Percentiles rank a stretch among this genome's conserved stretches.
Evolutionary conservation across 2,888 invertebrate species (phyloP).

Genomic region (Leptarthrus brevirostris): DNA sequence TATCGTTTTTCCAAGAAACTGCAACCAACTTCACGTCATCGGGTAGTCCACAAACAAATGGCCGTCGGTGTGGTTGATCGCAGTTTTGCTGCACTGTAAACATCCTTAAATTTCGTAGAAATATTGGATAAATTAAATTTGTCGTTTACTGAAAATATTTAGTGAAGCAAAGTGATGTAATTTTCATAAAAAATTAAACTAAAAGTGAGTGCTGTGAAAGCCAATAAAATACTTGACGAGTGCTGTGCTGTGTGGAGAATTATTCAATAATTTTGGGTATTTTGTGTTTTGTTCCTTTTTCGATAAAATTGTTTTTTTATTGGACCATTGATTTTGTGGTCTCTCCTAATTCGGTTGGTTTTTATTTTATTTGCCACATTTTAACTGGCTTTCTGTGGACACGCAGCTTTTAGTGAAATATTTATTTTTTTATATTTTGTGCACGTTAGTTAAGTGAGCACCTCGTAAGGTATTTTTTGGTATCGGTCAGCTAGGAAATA

Average conservation of each 20-base stretch:
- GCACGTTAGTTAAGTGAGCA: not conserved
- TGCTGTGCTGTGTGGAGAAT: constrained; percentile 2
- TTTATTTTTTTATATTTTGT: constrained; percentile 6
- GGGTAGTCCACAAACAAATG: constrained; percentile 31
- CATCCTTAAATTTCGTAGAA: constrained; percentile 5
- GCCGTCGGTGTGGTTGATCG: constrained; percentile 26
- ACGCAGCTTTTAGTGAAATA: not conserved
- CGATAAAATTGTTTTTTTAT: constrained; percentile 21
- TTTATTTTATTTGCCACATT: constrained; percentile 13
- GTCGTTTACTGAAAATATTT: not conserved
- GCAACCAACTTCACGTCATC: constrained; percentile 32
- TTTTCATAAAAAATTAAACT: not conserved
- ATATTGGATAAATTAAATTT: not conserved
- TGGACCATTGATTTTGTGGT: constrained; percentile 31
- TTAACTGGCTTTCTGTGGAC: constrained; percentile 23
- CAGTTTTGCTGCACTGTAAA: not conserved
- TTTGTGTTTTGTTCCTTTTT: constrained; percentile 41
- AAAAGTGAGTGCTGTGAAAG: not conserved
- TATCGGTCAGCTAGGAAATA: not conserved
- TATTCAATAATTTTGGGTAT: constrained; percentile 16
- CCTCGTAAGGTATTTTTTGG: not conserved
- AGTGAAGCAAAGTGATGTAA: not conserved
- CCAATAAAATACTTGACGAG: not conserved
- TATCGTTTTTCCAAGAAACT: not conserved
- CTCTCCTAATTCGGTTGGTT: constrained; percentile 30